Conservation (phyloP, 92 coral and sea anemone genomes). For the Diadumene lineata region DNA sequence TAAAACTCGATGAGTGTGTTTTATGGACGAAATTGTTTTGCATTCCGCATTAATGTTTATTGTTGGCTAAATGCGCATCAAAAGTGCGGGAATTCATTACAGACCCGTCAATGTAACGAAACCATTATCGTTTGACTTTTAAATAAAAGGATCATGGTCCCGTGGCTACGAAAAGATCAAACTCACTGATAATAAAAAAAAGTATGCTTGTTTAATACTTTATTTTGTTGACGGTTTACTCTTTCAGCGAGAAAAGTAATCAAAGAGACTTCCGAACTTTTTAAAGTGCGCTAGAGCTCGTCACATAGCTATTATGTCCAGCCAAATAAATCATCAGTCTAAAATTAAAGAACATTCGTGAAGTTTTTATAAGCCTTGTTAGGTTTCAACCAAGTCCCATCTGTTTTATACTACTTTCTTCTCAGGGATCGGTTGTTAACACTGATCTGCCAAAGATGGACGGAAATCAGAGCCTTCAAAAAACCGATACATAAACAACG, state of each 20-base stretch:
- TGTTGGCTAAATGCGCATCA: not conserved
- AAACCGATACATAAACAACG: constrained; percentile 81
- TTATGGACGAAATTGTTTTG: not conserved
- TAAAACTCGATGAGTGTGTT: not conserved
- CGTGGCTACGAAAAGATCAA: constrained; percentile 35
- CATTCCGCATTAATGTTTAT: not conserved
- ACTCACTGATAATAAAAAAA: not conserved
- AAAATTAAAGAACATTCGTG: constrained; percentile 76
- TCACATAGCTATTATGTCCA: constrained; percentile 58
- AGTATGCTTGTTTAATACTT: constrained; percentile 19
- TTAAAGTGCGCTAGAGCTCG: constrained; percentile 35
- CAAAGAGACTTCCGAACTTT: constrained; percentile 49
- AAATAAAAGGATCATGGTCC: not conserved
- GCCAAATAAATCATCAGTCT: constrained; percentile 82
- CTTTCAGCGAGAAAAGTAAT: constrained; percentile 14
- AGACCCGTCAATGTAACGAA: not conserved
- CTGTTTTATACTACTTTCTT: constrained; percentile 64
- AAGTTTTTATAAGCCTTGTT: constrained; percentile 84
- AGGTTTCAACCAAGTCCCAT: constrained; percentile 65
- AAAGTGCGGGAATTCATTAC: constrained; percentile 8
- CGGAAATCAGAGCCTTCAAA: constrained; percentile 70
- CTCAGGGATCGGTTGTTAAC: constrained; percentile 67
- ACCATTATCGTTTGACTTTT: not conserved
- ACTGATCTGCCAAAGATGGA: constrained; percentile 53
- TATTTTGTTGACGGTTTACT: constrained; percentile 25